phyloP scores from a whole-genome alignment of 2,888 invertebrate genomes.

The Troides helena region DNA sequence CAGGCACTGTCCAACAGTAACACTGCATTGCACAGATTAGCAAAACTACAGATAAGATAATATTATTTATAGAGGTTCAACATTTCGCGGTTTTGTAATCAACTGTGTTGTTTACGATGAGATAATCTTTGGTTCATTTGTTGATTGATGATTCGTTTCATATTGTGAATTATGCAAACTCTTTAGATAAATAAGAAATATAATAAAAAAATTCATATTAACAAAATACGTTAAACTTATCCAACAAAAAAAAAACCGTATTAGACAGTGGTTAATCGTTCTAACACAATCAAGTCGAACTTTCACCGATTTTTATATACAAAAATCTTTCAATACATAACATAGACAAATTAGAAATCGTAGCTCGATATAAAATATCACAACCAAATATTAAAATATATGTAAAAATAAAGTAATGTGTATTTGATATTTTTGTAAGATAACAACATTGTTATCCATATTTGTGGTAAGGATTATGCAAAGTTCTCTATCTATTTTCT shows the following conservation, averaged over 20 bases:
- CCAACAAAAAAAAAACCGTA: no score
- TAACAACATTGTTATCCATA: not conserved
- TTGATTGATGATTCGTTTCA: slow-evolving; percentile 36
- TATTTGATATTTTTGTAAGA: not conserved
- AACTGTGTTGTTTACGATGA: slow-evolving; percentile 19
- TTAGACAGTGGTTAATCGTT: no score
- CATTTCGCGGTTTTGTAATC: slow-evolving; percentile 50
- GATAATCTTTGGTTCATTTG: slow-evolving; percentile 32
- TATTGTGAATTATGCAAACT: not conserved
- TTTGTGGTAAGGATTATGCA: not conserved
- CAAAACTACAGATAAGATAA: slow-evolving; percentile 70
- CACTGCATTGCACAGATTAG: slow-evolving; percentile 49
- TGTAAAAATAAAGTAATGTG: no score
- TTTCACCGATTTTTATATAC: no score
- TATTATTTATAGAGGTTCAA: slow-evolving; percentile 37
- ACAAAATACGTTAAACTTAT: no score
- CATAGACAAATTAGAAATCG: no score
- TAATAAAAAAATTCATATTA: no score
- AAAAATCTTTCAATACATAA: no score
- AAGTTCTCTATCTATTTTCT: slow-evolving; percentile 5
- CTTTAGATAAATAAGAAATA: no score
- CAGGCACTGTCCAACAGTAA: slow-evolving; percentile 43
- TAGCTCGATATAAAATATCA: no score
- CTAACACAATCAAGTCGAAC: no score
- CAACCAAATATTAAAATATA: no score